Conservation (phyloP, 2,797 vertebrate genomes). For the Tapera naevia region DNA sequence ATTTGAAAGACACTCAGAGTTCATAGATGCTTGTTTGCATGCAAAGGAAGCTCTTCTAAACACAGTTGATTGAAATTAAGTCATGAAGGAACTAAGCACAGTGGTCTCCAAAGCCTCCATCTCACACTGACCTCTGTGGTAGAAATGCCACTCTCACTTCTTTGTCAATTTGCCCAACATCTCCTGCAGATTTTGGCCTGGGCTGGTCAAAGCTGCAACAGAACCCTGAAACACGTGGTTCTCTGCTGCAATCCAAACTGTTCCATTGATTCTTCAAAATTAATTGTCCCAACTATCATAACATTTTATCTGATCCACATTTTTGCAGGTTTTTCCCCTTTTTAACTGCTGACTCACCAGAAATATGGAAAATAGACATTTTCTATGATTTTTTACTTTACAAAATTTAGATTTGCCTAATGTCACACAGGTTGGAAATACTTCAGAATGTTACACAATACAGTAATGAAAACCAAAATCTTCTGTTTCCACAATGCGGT, state of each 20-base stretch:
- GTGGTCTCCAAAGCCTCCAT: neutral
- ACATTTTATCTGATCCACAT: neutral
- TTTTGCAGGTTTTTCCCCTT: neutral
- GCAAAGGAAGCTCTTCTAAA: neutral
- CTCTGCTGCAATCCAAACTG: neutral
- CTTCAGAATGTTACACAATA: neutral
- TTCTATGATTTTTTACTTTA: neutral
- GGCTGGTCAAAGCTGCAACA: neutral
- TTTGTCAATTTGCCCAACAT: neutral
- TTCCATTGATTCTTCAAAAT: neutral
- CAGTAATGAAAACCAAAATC: accelerated
- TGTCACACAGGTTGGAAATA: neutral
- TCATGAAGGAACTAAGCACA: neutral
- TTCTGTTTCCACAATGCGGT: neutral
- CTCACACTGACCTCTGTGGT: neutral
- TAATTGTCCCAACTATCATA: too few species aligned
- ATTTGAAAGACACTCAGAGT: neutral
- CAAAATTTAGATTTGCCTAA: neutral
- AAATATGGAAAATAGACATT: neutral
- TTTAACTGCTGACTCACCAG: neutral
- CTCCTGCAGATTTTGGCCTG: neutral
- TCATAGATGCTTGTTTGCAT: neutral
- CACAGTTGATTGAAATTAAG: neutral
- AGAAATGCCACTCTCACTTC: neutral
- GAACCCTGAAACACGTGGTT: accelerated